Percentiles rank a stretch among this genome's conserved stretches.
Conservation (phyloP, 2,113 vertebrate genomes). For the Poeciliopsis retropinna region DNA sequence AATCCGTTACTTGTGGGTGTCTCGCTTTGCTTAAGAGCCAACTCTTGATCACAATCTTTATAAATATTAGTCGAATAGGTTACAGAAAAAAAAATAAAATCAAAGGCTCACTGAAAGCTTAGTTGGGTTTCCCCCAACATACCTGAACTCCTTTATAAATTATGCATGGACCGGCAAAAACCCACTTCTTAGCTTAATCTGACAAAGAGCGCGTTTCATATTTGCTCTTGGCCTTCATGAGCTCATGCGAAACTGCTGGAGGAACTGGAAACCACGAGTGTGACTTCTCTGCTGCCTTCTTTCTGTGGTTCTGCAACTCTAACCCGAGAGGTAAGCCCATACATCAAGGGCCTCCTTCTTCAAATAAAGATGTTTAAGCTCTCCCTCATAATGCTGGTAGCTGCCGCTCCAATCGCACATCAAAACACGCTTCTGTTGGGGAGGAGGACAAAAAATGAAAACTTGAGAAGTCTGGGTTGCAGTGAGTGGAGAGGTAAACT, state of each 20-base stretch:
- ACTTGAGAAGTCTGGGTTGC: conserved; percentile 53
- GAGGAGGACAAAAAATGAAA: conserved; percentile 1
- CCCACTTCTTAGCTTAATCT: conserved; percentile 48
- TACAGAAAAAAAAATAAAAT: conserved; percentile 62
- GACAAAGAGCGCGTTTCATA: conserved; percentile 71
- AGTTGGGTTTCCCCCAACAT: conserved; percentile 67
- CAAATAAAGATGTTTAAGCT: conserved; percentile 59
- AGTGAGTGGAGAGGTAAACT: conserved; percentile 61
- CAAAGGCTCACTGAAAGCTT: conserved; percentile 69
- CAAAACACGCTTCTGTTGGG: conserved; percentile 69
- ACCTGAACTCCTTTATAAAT: conserved; percentile 67
- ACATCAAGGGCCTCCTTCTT: conserved; percentile 78
- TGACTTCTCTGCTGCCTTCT: conserved; percentile 32
- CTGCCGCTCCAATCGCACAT: conserved; percentile 66
- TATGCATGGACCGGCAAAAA: conserved; percentile 61
- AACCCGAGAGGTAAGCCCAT: conserved; percentile 71
- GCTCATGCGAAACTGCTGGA: conserved; percentile 56
- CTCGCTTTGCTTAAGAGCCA: conserved; percentile 30
- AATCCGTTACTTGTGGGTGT: conserved; percentile 61
- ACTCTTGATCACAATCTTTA: conserved; percentile 66
- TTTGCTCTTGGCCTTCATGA: conserved; percentile 48
- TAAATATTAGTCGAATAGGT: conserved; percentile 74
- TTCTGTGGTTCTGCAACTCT: conserved; percentile 50
- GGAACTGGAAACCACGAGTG: conserved; percentile 54
- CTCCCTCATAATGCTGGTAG: conserved; percentile 44